Conservation (phyloP, 1,140 invertebrate species). For the Campoletis sonorensis region DNA sequence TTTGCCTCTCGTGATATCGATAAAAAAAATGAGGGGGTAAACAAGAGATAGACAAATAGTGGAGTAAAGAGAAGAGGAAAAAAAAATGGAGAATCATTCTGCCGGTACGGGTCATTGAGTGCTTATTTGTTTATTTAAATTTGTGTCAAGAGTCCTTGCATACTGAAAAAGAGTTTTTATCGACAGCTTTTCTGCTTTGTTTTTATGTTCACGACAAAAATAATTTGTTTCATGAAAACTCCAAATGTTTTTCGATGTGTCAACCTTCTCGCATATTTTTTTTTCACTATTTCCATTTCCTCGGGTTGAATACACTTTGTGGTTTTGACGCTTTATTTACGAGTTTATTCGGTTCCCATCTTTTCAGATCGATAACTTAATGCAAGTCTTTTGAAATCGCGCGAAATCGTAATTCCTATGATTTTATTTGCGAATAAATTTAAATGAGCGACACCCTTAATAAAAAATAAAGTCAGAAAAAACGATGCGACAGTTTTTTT, state of each 20-base stretch:
- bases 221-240: background rate
- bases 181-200: background rate
- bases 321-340: too few species aligned
- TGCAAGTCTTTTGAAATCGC: too few species aligned
- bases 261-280: background rate
- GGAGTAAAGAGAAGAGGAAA: slow-evolving; percentile 1
- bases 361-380: too few species aligned
- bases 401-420: too few species aligned
- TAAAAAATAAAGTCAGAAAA: too few species aligned
- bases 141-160: slow-evolving; percentile 1
- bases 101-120: background rate
- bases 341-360: too few species aligned
- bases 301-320: too few species aligned
- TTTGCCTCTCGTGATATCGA: background rate
- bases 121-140: slow-evolving; percentile 29
- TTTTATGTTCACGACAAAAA: background rate
- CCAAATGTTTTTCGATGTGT: background rate
- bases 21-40: background rate
- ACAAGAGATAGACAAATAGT: background rate
- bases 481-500: too few species aligned
- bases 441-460: too few species aligned
- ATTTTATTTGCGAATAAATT: too few species aligned
- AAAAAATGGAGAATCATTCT: background rate
- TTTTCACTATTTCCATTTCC: background rate
- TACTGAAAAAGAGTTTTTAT: background rate